Conservation (phyloP, 2,797 vertebrate species). For the Miopithecus talapoin region DNA sequence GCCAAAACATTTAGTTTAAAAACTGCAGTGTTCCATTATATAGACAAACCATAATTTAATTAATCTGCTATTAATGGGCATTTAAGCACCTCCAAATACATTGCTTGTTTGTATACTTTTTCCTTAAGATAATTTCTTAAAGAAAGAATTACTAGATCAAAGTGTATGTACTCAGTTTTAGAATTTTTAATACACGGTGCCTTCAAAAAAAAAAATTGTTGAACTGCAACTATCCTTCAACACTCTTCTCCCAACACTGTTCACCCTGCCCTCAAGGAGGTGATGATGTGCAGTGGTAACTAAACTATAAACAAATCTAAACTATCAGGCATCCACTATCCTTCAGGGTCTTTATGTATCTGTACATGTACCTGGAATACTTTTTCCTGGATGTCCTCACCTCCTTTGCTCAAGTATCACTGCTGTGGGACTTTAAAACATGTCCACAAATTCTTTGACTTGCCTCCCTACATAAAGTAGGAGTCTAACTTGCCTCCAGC, state of each 20-base stretch:
- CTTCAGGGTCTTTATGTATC: background rate
- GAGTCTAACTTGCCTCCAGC: background rate
- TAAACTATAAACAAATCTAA: background rate
- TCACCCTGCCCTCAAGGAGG: background rate
- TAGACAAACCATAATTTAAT: background rate
- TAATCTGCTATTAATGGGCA: background rate
- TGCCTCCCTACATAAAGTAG: background rate
- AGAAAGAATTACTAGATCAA: slow-evolving; percentile 28
- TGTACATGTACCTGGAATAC: background rate
- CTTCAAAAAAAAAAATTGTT: background rate
- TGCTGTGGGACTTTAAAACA: background rate
- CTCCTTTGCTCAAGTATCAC: background rate
- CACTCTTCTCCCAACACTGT: background rate
- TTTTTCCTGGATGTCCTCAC: background rate
- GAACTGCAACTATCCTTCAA: background rate
- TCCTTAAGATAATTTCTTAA: slow-evolving; percentile 1
- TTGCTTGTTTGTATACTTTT: background rate
- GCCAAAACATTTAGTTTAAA: slow-evolving; percentile 32
- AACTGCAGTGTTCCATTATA: background rate
- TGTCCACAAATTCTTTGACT: background rate
- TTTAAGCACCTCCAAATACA: background rate
- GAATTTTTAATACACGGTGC: background rate
- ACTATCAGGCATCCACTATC: background rate
- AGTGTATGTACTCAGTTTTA: background rate
- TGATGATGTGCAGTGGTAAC: background rate